Evolutionary conservation across 2,888 invertebrate species (phyloP), one percentile per base, ranked within the genome.

Genomic region (Eristalinus sepulchralis): DNA sequence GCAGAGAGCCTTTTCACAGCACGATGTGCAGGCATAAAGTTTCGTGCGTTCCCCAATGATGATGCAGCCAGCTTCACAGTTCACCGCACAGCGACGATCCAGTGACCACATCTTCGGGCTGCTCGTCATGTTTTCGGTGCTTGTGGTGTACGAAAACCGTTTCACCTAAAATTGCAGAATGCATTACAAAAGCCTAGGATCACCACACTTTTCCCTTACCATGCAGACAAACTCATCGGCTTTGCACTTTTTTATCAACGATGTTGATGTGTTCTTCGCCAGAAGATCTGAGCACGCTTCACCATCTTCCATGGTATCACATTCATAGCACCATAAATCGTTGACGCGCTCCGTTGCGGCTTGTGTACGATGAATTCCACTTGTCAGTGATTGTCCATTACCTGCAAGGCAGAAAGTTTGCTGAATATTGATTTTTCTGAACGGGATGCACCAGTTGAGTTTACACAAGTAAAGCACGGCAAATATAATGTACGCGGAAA

Each of bases 21-120:
- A 97, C 0, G 96, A 95, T 0, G 97, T 97, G 92, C 97, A 97
- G 13, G 97, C 96, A 92, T 96, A 96, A 0, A 98, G 93, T 91
- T 97, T 97, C 5, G 97, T 97, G 66, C 97, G 93, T 91, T 98
- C 97, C 0, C 97, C 97, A 88, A 98, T 97, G 67, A 97, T 95
- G 90, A 97, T 97, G 92, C 97, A 97, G 11, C 97, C 97, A 0
- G 97, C 95, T 89, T 97, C 97, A 92, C 97, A 98, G 90, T 95
- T 95, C 89, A 95, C 95, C 0, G 96, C 95, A 91, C 97, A 97
- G 91, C 96, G 96, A 11, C 97, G 94, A 91, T 97, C 96, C 78
- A 97, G 91, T 0, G 97, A 95, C 97, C 97, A 97, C 94, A 97
- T 95, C 91, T 95, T 95, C 0, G 96, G 95, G 10, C 94, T 95